A percentile compares a stretch with the other conserved stretches of the same genome.
Evolutionary conservation across 2,888 invertebrate genomes (phyloP).

Genomic region (Tiliacea citrago): DNA sequence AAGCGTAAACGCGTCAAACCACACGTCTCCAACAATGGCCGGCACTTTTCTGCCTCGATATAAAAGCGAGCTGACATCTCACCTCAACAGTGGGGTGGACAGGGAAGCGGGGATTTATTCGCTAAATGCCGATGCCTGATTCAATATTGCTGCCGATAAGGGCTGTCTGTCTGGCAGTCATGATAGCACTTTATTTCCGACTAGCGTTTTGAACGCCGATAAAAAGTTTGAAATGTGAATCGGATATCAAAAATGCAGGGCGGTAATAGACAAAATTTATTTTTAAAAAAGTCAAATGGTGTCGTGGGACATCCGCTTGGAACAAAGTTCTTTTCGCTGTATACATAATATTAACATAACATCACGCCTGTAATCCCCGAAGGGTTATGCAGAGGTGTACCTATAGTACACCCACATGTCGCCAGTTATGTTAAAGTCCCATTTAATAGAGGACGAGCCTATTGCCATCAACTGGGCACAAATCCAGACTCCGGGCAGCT

Average conservation of each 20-base stretch:
- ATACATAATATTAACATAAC: too few species aligned
- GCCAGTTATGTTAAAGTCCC: too few species aligned
- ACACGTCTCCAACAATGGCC: conserved; percentile 2
- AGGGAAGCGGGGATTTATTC: conserved; percentile 26
- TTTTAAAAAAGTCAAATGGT: too few species aligned
- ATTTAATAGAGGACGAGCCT: too few species aligned
- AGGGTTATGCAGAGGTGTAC: too few species aligned
- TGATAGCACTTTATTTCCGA: background rate
- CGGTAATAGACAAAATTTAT: too few species aligned
- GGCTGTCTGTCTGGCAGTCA: background rate
- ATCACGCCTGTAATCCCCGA: too few species aligned
- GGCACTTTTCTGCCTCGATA: conserved; percentile 1
- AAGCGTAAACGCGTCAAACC: background rate
- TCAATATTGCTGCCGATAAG: conserved; percentile 36
- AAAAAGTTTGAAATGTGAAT: background rate
- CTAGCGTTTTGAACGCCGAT: background rate
- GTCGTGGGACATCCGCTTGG: too few species aligned
- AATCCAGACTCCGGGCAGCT: too few species aligned
- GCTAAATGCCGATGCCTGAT: background rate
- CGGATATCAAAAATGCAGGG: background rate
- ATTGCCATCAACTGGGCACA: too few species aligned
- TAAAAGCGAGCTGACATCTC: conserved; percentile 8
- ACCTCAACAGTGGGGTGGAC: conserved; percentile 24
- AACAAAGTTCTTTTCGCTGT: too few species aligned
- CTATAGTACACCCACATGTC: too few species aligned